A percentile compares a stretch with the other conserved stretches of the same genome.
Evolutionary conservation across 2,797 vertebrate species (phyloP).

Genomic region (Sylvia borin): DNA sequence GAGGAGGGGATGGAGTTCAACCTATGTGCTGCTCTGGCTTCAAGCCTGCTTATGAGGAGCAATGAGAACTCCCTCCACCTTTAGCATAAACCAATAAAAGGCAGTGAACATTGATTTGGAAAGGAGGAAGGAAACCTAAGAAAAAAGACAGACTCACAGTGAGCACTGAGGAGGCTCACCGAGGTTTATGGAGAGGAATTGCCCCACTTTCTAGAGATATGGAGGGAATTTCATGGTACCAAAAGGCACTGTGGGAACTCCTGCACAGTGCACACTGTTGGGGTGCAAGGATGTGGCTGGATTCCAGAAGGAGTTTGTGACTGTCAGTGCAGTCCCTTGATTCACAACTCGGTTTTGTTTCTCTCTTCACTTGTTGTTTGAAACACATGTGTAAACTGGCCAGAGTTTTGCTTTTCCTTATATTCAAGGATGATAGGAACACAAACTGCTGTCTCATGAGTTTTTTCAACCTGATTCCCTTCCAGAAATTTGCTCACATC

Average conservation of each 20-base stretch:
- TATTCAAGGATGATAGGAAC: slow-evolving; percentile 34
- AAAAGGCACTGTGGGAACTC: neutral
- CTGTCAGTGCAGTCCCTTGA: slow-evolving; percentile 41
- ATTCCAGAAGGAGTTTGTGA: slow-evolving; percentile 50
- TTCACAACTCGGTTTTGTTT: slow-evolving; percentile 47
- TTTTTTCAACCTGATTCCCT: slow-evolving; percentile 60
- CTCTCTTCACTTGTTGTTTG: slow-evolving; percentile 46
- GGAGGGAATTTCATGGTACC: neutral
- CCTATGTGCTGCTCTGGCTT: neutral
- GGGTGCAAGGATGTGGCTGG: slow-evolving; percentile 36
- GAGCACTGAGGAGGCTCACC: neutral
- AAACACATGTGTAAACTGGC: slow-evolving; percentile 64
- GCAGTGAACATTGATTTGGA: neutral
- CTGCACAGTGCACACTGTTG: neutral
- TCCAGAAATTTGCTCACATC: slow-evolving; percentile 70
- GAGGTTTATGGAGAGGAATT: neutral
- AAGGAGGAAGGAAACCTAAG: neutral
- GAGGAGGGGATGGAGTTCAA: neutral
- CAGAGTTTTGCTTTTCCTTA: slow-evolving; percentile 21
- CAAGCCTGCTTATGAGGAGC: neutral
- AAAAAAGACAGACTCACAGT: neutral
- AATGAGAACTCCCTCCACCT: neutral
- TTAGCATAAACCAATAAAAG: neutral
- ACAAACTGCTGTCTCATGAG: slow-evolving; percentile 62
- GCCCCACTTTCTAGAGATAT: slow-evolving; percentile 47